A percentile compares a stretch with the other conserved stretches of the same genome.
Evolutionary conservation across 2,797 vertebrate species (phyloP).

Genomic region (Notolepis coatsorum): DNA sequence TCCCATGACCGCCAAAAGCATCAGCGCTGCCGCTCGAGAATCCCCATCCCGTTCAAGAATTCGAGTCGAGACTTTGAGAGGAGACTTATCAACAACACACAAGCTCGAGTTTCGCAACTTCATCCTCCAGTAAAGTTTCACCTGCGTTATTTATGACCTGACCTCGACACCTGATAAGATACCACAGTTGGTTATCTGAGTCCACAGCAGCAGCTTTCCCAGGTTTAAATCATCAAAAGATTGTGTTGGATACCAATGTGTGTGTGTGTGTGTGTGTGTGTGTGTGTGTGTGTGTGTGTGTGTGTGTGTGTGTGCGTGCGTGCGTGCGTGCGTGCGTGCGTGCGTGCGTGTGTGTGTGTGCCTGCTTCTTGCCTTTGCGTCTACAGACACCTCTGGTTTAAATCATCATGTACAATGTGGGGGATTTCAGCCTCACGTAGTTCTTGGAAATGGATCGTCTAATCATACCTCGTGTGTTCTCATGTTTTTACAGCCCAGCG

Average conservation of each 20-base stretch:
- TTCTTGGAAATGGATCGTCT: constrained; percentile 38
- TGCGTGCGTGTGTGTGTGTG: constrained; percentile 11
- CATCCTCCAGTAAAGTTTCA: neutral
- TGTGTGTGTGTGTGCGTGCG: constrained; percentile 10
- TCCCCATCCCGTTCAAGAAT: too few relatives aligned
- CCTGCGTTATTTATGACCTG: neutral
- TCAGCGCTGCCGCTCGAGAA: too few relatives aligned
- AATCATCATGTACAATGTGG: constrained; percentile 24
- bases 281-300: constrained; percentile 11
- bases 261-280: constrained; percentile 13
- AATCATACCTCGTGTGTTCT: constrained; percentile 33
- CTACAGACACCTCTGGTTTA: constrained; percentile 14
- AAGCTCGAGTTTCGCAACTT: neutral
- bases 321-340: constrained; percentile 10
- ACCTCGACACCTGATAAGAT: neutral
- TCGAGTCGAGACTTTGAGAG: neutral
- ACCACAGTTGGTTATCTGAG: neutral
- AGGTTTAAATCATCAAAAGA: constrained; percentile 5
- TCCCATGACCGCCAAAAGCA: too few relatives aligned
- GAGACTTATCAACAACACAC: too few relatives aligned
- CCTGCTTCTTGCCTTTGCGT: constrained; percentile 18
- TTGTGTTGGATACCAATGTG: constrained; percentile 13
- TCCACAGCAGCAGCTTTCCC: constrained; percentile 15
- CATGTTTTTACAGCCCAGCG: constrained; percentile 36
- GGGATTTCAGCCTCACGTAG: constrained; percentile 35